These are phyloP conservation scores for Sebastes flavidus DNA, from an alignment of 2,797 vertebrate species.

Conservation along the genomic window DNA sequence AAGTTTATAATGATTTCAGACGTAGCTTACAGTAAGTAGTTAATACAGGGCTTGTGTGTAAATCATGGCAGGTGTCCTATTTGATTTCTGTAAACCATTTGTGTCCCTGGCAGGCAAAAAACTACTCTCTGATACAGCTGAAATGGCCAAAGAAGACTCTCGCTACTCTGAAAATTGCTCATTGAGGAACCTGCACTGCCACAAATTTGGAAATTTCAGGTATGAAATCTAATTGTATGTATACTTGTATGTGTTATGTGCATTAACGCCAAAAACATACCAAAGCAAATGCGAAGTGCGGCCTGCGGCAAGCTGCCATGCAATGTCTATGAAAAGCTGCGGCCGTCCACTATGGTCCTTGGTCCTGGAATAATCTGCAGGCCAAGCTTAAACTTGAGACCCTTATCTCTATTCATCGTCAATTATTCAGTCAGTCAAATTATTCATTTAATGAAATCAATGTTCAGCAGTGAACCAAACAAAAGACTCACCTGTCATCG, in stretches of 20 bases:
- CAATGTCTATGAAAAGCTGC: no score
- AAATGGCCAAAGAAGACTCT: neutral
- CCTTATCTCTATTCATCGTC: neutral
- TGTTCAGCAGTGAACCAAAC: neutral
- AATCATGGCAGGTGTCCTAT: neutral
- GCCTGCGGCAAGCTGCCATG: no score
- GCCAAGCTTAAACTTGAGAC: no score
- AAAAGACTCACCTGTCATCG: neutral
- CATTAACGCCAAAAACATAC: no score
- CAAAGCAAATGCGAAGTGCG: rapidly evolving
- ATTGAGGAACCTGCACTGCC: neutral
- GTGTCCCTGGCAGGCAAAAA: neutral
- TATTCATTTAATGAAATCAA: neutral
- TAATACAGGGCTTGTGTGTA: no score
- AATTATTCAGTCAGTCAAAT: neutral
- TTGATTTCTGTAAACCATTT: neutral
- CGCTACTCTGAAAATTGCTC: neutral
- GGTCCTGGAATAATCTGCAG: no score
- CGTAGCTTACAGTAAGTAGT: neutral
- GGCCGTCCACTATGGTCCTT: no score
- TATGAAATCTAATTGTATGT: neutral
- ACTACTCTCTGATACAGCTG: neutral
- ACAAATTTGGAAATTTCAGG: neutral
- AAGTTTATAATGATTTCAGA: neutral
- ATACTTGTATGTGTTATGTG: neutral